Evolutionary conservation across 2,797 vertebrate genomes (phyloP).

Genomic region (Hyperoplus lanceolatus): DNA sequence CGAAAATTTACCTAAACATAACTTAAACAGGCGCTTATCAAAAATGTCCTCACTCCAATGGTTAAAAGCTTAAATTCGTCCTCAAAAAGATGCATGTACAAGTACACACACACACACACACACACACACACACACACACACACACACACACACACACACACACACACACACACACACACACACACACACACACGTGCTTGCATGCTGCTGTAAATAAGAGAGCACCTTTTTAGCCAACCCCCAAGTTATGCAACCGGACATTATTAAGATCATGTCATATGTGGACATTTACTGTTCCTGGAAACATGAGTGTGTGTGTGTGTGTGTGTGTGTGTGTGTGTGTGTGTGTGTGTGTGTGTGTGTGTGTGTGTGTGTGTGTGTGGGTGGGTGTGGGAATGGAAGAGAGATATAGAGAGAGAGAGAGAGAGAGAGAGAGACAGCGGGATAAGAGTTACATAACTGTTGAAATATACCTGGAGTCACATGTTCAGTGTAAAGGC

Average conservation of each 20-base stretch:
- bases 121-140: no score
- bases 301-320: not conserved
- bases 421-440: not conserved
- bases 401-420: not conserved
- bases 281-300: slow-evolving; percentile 35
- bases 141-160: no score
- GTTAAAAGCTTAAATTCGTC: no score
- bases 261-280: slow-evolving; percentile 10
- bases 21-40: no score
- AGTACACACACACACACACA: no score
- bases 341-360: not conserved
- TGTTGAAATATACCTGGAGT: slow-evolving; percentile 73
- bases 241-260: slow-evolving; percentile 38
- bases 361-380: not conserved
- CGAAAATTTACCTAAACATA: no score
- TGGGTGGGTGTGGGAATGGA: slow-evolving; percentile 1
- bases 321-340: not conserved
- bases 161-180: no score
- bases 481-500: slow-evolving; percentile 68
- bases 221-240: slow-evolving; percentile 6
- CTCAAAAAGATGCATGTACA: no score
- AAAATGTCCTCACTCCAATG: no score
- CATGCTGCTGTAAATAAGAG: slow-evolving; percentile 13
- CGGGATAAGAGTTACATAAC: slow-evolving; percentile 65
- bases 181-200: no score